Evolutionary conservation across 2,888 invertebrate species (phyloP), one percentile per base, ranked within the genome.

Genomic region (Zhengitettix transpicula): DNA sequence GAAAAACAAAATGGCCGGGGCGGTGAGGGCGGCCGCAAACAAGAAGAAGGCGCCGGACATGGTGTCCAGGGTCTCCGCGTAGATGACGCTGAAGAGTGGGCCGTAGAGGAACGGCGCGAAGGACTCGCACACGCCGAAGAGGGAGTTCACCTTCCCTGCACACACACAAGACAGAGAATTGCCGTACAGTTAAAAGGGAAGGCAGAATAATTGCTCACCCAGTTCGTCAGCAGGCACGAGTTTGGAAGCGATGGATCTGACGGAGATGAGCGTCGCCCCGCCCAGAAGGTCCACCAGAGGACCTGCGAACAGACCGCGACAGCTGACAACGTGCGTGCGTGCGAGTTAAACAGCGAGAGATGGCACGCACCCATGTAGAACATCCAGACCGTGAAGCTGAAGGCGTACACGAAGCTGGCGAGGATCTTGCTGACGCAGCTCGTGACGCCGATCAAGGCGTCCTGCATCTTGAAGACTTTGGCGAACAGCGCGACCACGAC

Each of bases 101-200:
- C 77, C 76, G 67, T 78, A 77, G 57, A 80, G 71, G 58, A 79
- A 76, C 1, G 78, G 77, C 9, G 78, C 78, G 63, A 81, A 66
- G 2, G 80, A 79, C 69, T 81, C 81, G 42, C 78, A 77, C 69
- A 82, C 77, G 62, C 80, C 80, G 66, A 81, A 78, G 67, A 82
- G 74, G 68, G 81, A 81, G 61, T 73, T 72, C 1, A 80, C 76
- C 71, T 79, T 79, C 28, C 78, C 79, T 70, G 58, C n/a, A 28
- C 28, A 28, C 28, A 28, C 2, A 28, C 2, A 28, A 28, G 28
- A 28, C 2, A 7, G 28, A 28, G 7, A 28, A 28, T 7, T 28
- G 2, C n/a, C 28, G 7, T 7, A 28, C 2, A 28, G 28, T 7
- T 28, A 28, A 28, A 28, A 28, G 28, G 28, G 28, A 28, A 28